Evolutionary conservation across 1,140 invertebrate species (phyloP).

Genomic region (Kradibia gibbosae): DNA sequence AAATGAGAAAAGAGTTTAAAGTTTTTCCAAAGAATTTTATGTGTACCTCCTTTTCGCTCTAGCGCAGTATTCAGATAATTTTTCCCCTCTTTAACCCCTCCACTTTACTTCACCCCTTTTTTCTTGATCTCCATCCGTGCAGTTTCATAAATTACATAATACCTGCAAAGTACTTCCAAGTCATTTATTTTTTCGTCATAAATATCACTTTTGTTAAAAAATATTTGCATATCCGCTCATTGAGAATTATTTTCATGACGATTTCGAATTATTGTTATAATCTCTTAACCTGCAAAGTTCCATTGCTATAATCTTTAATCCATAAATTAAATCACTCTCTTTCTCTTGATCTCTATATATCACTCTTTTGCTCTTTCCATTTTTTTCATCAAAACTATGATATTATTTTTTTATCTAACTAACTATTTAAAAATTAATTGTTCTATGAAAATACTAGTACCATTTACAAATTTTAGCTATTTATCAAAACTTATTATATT

Average conservation of each 20-base stretch:
- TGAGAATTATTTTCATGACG: conserved; percentile 25
- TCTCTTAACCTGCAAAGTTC: background rate
- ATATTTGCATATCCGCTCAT: conserved; percentile 46
- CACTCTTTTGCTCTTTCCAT: background rate
- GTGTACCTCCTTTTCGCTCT: conserved; percentile 46
- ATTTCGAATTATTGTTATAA: conserved; percentile 26
- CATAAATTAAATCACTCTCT: background rate
- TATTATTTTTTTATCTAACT: no score
- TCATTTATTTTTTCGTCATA: conserved; percentile 33
- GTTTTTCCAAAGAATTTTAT: conserved; percentile 70
- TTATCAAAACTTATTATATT: no score
- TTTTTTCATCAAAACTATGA: no score
- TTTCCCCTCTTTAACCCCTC: background rate
- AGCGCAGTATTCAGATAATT: conserved; percentile 44
- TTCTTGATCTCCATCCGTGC: conserved; percentile 21
- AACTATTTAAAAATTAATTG: no score
- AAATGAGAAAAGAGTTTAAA: conserved; percentile 73
- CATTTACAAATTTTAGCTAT: no score
- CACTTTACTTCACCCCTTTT: conserved; percentile 32
- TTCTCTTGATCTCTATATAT: no score
- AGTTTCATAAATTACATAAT: conserved; percentile 48
- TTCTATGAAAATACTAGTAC: no score
- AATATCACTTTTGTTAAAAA: conserved; percentile 5
- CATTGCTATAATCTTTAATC: conserved; percentile 12
- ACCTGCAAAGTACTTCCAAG: conserved; percentile 25